Evolutionary conservation across 2,888 invertebrate species (phyloP).

Genomic region (Eumerus sabulonum): DNA sequence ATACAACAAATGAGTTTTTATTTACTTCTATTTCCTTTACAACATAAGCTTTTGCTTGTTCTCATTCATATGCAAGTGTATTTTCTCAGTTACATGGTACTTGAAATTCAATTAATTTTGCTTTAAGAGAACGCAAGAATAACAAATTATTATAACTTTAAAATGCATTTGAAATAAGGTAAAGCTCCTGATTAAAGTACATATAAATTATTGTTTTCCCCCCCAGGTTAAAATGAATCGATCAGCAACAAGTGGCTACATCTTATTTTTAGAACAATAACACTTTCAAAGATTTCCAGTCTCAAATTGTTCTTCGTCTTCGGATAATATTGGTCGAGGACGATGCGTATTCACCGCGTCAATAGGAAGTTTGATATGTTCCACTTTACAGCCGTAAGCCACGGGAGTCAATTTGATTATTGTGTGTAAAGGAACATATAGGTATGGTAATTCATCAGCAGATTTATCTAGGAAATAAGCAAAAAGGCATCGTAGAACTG

Average conservation of each 20-base stretch:
- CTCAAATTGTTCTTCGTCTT: constrained; percentile 72
- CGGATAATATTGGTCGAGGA: constrained; percentile 85
- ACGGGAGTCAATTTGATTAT: constrained; percentile 98
- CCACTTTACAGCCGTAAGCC: constrained; percentile 98
- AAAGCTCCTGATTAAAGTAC: constrained; percentile 40
- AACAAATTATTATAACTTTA: constrained; percentile 49
- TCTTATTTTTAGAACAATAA: not conserved
- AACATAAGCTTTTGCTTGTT: constrained; percentile 52
- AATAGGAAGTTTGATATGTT: constrained; percentile 93
- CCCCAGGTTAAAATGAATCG: constrained; percentile 27
- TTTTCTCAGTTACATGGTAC: constrained; percentile 34
- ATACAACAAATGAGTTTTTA: constrained; percentile 61
- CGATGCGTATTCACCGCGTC: constrained; percentile 98
- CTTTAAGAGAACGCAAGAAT: constrained; percentile 40
- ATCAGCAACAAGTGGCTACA: constrained; percentile 1
- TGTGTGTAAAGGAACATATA: constrained; percentile 95
- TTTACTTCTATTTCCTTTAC: constrained; percentile 53
- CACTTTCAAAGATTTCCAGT: constrained; percentile 38
- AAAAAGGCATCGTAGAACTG: constrained; percentile 95
- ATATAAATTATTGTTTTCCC: constrained; percentile 18
- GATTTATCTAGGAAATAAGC: constrained; percentile 99
- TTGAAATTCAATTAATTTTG: constrained; percentile 54
- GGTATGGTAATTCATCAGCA: constrained; percentile 93
- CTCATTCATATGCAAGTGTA: constrained; percentile 48
- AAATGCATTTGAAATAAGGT: constrained; percentile 59